Base-by-base conservation (phyloP, 2,113 vertebrate species). In the Salvator merianae region DNA sequence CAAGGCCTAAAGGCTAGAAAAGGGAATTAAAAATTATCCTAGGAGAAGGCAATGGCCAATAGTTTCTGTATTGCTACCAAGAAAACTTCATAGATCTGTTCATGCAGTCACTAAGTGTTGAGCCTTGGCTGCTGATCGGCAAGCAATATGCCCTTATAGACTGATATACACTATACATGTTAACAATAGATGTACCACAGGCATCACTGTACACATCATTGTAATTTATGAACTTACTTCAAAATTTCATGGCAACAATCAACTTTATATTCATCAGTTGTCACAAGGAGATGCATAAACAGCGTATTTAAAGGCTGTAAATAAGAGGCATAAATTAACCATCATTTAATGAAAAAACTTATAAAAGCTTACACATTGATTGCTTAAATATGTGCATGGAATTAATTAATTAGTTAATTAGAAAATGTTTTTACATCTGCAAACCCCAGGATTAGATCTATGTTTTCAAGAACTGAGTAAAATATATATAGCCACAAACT, bases 241-340 rank as follows among this genome's bases (percentile, higher is more conserved):
- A 98, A 71, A 50, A 98, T 96, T 95, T 99, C 97, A 83, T 94
- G 95, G 38, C 89, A 90, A 86, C 96, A 94, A 24, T 90, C 94
- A 12, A 84, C 10, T 1, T 93, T 86, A n/a, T 95, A 96, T 65
- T 92, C 90, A 0, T 95, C 83, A 90, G 96, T 93, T 0, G 97
- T 94, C 95, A 98, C 98, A 70, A 98, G 98, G 32, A 99, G 96
- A 89, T 97, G 98, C 92, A 99, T 63, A 89, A 99, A 99, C 63
- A 99, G 92, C 0, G 97, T 98, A 91, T 99, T 99, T 90, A 98
- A 81, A 32, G 98, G 96, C 99, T 99, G 91, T 55, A 28, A 79
- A 70, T 68, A 0, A 12, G 91, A 50, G 22, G 89, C 32, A 14
- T 0, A 14, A 65, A 77, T 77, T 75, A 70, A 70, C 43, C 36